Evolutionary conservation across 2,797 vertebrate genomes (phyloP), one percentile per base, ranked within the genome.

Genomic region (Sebastes itinus): DNA sequence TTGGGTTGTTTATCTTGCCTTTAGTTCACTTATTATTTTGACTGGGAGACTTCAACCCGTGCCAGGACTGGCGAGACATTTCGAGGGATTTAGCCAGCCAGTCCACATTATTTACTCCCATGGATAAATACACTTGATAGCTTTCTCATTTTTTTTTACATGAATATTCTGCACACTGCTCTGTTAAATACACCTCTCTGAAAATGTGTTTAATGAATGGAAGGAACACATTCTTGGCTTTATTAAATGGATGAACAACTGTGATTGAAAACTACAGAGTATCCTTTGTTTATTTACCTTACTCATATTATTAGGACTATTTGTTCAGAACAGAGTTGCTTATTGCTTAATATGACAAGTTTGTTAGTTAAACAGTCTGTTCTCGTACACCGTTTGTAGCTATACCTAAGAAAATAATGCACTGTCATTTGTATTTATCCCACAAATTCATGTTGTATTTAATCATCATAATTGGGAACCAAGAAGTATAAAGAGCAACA

Each of bases 1-100:
- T 60, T 13, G 63, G 82, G 76, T 85, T 93, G 84, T 92, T 92
- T 91, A 84, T 92, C 68, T 91, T 90, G 84, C 81, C 58, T 89
- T 89, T 81, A 60, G 77, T 87, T 86, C 69, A 68, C 78, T 85
- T 90, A 75, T 85, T 92, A 87, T 93, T 94, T 92, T 90, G 90
- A 90, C 87, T 88, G 63, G 69, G 71, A 87, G 83, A 73, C 77
- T 84, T 86, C 38, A 80, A 72, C 61, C 76, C 66, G 58, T 84
- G 91, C 89, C 86, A 89, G 71, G 59, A 82, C 59, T 46, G 79
- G 76, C 58, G 38, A 77, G 79, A 78, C 35, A 46, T 89, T 85
- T 84, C 62, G 66, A 68, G 65, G 66, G 74, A 85, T 89, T 91
- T 80, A 84, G 18, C 69, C 69, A 78, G 83, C 60, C 75, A 81